Evolutionary conservation across 2,797 vertebrate genomes (phyloP), one percentile per base, ranked within the genome.

Genomic region (Parotocinclus haroldoi): DNA sequence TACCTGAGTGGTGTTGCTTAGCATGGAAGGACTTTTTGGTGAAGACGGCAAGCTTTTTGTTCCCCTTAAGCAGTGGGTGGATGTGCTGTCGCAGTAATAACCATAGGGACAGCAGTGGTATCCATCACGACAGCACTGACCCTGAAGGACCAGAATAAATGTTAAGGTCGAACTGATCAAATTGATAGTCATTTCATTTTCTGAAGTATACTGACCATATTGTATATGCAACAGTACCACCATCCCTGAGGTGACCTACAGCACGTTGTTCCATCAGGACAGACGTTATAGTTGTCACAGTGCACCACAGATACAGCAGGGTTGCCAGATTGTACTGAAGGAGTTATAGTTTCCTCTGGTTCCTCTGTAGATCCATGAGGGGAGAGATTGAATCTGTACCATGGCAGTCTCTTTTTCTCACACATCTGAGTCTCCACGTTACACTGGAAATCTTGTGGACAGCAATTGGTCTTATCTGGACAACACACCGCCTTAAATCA

Each of bases 401-500:
- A 84, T 0, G 72, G 77, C 66, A 81, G 56, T 9, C 69, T 4
- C 0, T 8, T 0, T 54, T 55, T 83, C 66, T 78, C 76, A 64
- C 89, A 91, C 63, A 19, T 63, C 59, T 75, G 39, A 7, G 58
- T 63, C 1, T 1, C 4, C 7, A 10, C 0, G 68, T 87, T 76
- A 56, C 90, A 90, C 0, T 0, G 54, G 65, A 19, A 89, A 0
- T 66, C 81, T 0, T 36, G 17, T 0, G 89, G 90, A 72, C 89
- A 90, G 79, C 88, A 90, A 80, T 89, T 81, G 44, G 57, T 8
- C 74, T 57, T 8, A 77, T 90, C 90, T 1, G 80, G 0, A 66
- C 89, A 91, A 62, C 88, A 90, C 48, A 88, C 82, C 0, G 86
- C 89, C 88, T 90, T 57, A 10, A 63, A 69, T 45, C 18, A 66